phyloP scores from a whole-genome alignment of 2,797 vertebrate genomes.

The Danio choprae region DNA sequence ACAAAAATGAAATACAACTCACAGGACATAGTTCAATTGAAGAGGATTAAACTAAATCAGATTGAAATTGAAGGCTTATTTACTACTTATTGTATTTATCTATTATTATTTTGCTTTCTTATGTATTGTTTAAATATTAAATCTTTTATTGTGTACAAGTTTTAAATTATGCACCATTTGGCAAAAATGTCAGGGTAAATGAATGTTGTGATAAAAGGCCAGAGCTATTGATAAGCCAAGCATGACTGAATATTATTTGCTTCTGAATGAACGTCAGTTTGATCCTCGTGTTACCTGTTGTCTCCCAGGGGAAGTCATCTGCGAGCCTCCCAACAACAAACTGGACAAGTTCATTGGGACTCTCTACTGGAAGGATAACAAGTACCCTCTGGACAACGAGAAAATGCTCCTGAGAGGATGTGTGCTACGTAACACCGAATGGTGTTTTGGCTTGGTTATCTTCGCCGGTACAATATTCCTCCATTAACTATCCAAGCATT shows the following conservation, averaged over 20 bases:
- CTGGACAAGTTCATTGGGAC: constrained; percentile 83
- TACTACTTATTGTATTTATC: too few relatives aligned
- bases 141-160: too few relatives aligned
- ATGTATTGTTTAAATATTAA: too few relatives aligned
- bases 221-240: neutral
- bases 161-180: neutral
- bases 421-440: constrained; percentile 85
- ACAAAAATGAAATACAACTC: too few relatives aligned
- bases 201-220: neutral
- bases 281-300: neutral
- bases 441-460: constrained; percentile 88
- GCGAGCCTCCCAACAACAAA: constrained; percentile 87
- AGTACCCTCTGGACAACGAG: constrained; percentile 81
- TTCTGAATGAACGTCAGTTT: neutral
- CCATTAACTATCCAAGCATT: constrained; percentile 15
- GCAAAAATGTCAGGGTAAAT: neutral
- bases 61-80: too few relatives aligned
- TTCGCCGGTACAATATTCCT: constrained; percentile 78
- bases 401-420: constrained; percentile 85
- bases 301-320: constrained; percentile 80
- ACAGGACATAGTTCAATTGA: too few relatives aligned
- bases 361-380: constrained; percentile 80
- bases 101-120: too few relatives aligned
- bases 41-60: too few relatives aligned
- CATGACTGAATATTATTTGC: neutral